These are phyloP conservation scores for Cricetomys ansorgei DNA, from an alignment of 2,113 vertebrate genomes.

Conservation along the genomic window DNA sequence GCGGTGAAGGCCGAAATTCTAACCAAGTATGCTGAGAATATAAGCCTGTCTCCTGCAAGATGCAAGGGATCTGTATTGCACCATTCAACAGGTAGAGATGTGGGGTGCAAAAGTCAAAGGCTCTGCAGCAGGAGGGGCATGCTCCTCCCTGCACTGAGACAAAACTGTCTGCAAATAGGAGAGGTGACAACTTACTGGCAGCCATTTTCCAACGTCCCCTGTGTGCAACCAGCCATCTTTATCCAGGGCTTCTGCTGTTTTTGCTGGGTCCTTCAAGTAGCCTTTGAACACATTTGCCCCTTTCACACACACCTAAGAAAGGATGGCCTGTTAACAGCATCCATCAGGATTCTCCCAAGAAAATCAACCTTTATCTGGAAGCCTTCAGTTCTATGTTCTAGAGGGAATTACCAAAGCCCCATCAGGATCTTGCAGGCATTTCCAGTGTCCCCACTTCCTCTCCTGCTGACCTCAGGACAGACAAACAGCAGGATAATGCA, in stretches of 20 bases:
- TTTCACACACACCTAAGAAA: slow-evolving; percentile 94
- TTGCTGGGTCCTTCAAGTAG: slow-evolving; percentile 95
- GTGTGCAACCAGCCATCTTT: slow-evolving; percentile 97
- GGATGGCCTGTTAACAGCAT: not conserved
- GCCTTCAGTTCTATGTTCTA: not conserved
- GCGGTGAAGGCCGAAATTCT: not conserved
- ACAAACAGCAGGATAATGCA: not conserved
- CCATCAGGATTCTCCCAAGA: not conserved
- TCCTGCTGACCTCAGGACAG: not conserved
- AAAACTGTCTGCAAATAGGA: not conserved
- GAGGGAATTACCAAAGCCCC: not conserved
- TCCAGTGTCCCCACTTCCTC: not conserved
- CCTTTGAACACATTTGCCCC: slow-evolving; percentile 96
- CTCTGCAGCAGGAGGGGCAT: rapidly evolving
- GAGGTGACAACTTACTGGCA: slow-evolving; percentile 90
- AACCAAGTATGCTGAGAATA: no score
- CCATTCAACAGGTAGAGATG: not conserved
- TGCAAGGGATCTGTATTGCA: rapidly evolving
- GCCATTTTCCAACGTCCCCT: slow-evolving; percentile 97
- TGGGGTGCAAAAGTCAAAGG: not conserved
- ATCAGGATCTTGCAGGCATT: no score
- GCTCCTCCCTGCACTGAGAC: not conserved
- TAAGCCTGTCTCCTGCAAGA: not conserved
- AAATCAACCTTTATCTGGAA: not conserved
- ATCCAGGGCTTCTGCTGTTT: slow-evolving; percentile 93